Evolutionary conservation across 2,113 vertebrate species (phyloP).

Genomic region (Cyphomyrus plagiostoma): DNA sequence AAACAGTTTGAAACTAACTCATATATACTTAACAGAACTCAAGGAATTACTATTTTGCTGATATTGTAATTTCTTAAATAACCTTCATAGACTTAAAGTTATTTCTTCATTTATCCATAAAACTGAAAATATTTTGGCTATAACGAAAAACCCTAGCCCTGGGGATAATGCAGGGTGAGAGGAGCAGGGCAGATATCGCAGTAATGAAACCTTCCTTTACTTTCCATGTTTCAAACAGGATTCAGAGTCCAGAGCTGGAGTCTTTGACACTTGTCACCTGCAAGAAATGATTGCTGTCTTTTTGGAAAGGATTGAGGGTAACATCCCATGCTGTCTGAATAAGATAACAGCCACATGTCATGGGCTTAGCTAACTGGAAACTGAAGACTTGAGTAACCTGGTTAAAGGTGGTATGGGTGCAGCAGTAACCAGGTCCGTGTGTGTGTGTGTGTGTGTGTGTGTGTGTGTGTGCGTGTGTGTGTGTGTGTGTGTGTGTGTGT

Average conservation of each 20-base stretch:
- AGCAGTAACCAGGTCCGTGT: neutral
- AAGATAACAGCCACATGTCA: constrained; percentile 41
- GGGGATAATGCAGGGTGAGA: neutral
- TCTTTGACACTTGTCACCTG: constrained; percentile 30
- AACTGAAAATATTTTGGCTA: neutral
- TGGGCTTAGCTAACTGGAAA: constrained; percentile 34
- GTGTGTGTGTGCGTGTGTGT: neutral
- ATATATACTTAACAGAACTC: neutral
- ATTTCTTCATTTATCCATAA: neutral
- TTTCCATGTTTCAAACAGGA: neutral
- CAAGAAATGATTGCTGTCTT: constrained; percentile 44
- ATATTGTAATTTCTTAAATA: neutral
- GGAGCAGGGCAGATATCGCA: neutral
- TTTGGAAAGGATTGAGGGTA: constrained; percentile 31
- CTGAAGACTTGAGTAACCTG: constrained; percentile 31
- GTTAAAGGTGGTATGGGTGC: constrained; percentile 16
- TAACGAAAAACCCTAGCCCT: neutral
- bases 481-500: neutral
- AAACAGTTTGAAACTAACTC: neutral
- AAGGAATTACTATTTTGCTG: neutral
- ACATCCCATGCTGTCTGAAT: constrained; percentile 38
- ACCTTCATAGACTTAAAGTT: neutral
- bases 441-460: neutral
- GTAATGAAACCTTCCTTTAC: neutral
- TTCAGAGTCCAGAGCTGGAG: constrained; percentile 16